A percentile compares a stretch with the other conserved stretches of the same genome.
Conservation (phyloP, 2,797 vertebrate species). For the Sebastes kiyomatsui region DNA sequence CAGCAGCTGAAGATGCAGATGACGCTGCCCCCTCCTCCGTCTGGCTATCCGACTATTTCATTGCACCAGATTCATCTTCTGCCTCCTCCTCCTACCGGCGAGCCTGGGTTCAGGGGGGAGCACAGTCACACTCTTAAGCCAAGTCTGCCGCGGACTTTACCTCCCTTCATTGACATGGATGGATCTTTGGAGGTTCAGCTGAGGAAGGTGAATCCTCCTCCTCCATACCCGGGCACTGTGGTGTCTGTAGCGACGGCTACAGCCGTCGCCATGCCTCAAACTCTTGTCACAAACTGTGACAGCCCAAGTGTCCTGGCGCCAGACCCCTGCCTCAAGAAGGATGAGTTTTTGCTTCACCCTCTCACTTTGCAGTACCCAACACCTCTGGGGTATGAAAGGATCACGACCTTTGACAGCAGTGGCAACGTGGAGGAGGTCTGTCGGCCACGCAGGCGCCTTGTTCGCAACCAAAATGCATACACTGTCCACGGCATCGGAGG, state of each 20-base stretch:
- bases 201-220: slow-evolving; percentile 90
- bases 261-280: slow-evolving; percentile 61
- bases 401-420: slow-evolving; percentile 98
- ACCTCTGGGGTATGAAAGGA: slow-evolving; percentile 94
- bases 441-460: slow-evolving; percentile 91
- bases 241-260: slow-evolving; percentile 63
- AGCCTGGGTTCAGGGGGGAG: slow-evolving; percentile 81
- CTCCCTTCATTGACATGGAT: slow-evolving; percentile 85
- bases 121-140: slow-evolving; percentile 86
- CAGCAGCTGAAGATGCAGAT: slow-evolving; percentile 86
- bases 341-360: slow-evolving; percentile 91
- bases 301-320: slow-evolving; percentile 82
- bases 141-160: slow-evolving; percentile 78
- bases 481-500: slow-evolving; percentile 90
- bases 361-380: slow-evolving; percentile 89
- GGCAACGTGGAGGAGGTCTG: slow-evolving; percentile 98
- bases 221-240: slow-evolving; percentile 77
- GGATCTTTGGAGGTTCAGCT: slow-evolving; percentile 87
- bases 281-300: slow-evolving; percentile 79
- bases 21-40: slow-evolving; percentile 79
- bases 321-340: slow-evolving; percentile 91
- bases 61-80: slow-evolving; percentile 84
- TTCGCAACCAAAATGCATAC: slow-evolving; percentile 92
- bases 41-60: slow-evolving; percentile 81
- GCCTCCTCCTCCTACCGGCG: slow-evolving; percentile 70